These are phyloP conservation scores for Chymomyza amoena DNA, from an alignment of 2,888 invertebrate species.

Conservation along the genomic window DNA sequence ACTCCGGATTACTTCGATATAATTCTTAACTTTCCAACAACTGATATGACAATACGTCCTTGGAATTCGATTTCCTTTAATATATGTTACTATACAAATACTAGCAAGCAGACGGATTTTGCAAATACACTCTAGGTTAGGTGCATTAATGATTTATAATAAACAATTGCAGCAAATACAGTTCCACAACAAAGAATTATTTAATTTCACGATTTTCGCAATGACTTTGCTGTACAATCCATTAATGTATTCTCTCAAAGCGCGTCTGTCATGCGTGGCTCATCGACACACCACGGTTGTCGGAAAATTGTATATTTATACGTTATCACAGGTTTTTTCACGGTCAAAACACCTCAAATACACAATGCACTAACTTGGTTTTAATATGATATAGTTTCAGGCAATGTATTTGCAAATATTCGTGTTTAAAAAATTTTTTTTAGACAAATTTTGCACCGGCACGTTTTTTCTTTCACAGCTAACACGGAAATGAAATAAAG, in stretches of 20 bases:
- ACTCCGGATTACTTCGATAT: too few relatives aligned
- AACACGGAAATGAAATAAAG: slow-evolving; percentile 78
- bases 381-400: slow-evolving; percentile 14
- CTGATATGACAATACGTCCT: too few relatives aligned
- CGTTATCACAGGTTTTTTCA: not conserved
- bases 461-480: slow-evolving; percentile 79
- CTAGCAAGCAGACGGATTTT: slow-evolving; percentile 21
- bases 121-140: slow-evolving; percentile 36
- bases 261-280: slow-evolving; percentile 47
- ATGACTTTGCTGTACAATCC: slow-evolving; percentile 5
- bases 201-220: slow-evolving; percentile 55
- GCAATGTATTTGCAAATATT: slow-evolving; percentile 39
- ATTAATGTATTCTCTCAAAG: not conserved
- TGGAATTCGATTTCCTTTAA: too few relatives aligned
- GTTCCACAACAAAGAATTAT: slow-evolving; percentile 7
- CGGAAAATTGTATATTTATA: slow-evolving; percentile 11
- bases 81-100: too few relatives aligned
- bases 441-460: slow-evolving; percentile 75
- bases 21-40: too few relatives aligned
- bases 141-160: not conserved
- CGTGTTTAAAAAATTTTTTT: slow-evolving; percentile 55
- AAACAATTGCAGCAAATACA: not conserved
- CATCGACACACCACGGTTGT: slow-evolving; percentile 7
- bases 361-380: slow-evolving; percentile 15
- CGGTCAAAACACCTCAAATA: slow-evolving; percentile 24